Conservation (phyloP, 2,797 vertebrate species). For the Hylomyscus alleni region DNA sequence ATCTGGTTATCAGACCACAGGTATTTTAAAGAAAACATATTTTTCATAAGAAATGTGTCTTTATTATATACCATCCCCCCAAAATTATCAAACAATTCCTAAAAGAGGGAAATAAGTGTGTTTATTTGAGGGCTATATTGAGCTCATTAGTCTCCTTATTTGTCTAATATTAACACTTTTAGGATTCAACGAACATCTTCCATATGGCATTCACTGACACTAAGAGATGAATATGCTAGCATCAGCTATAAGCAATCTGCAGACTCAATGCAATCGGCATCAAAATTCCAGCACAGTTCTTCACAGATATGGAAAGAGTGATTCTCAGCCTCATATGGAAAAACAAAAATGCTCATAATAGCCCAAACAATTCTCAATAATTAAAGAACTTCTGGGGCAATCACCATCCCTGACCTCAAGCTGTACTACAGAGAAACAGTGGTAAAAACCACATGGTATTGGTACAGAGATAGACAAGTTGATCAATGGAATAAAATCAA, state of each 20-base stretch:
- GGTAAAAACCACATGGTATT: not conserved
- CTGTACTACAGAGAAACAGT: not conserved
- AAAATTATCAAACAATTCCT: slow-evolving; percentile 53
- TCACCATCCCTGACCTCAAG: not conserved
- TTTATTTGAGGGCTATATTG: not conserved
- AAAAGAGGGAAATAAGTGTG: not conserved
- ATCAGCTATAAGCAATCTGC: not conserved
- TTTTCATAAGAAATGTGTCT: slow-evolving; percentile 63
- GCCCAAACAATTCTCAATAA: not conserved
- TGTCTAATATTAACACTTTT: slow-evolving; percentile 33
- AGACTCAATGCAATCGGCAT: not conserved
- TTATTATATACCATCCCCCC: slow-evolving; percentile 20
- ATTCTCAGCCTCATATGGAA: not conserved
- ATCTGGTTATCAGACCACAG: not conserved
- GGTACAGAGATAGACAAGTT: not conserved
- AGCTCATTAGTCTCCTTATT: slow-evolving; percentile 27
- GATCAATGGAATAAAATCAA: not conserved
- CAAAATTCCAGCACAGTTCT: not conserved
- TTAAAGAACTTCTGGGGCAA: not conserved
- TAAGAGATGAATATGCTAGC: not conserved
- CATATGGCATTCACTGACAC: not conserved
- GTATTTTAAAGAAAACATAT: slow-evolving; percentile 55
- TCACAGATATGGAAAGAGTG: not conserved
- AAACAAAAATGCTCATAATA: not conserved
- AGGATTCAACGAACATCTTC: not conserved